A percentile compares a stretch with the other conserved stretches of the same genome.
Evolutionary conservation across 2,888 invertebrate genomes (phyloP).

Genomic region (Macrosiphum euphorbiae): DNA sequence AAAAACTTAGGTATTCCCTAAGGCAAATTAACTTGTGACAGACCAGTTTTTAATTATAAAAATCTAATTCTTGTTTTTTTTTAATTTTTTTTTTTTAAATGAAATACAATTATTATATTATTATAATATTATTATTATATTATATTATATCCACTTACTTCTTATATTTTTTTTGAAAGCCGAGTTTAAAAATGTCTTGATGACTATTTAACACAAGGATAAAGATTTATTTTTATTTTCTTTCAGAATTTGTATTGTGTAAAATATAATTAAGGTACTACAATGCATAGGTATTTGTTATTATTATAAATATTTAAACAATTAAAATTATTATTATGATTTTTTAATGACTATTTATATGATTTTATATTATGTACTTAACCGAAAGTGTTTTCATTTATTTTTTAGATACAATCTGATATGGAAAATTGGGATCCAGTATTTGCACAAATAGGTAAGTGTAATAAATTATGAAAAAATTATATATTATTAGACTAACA

Average conservation of each 20-base stretch:
- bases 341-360: not conserved
- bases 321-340: not conserved
- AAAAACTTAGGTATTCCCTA: not conserved
- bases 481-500: not conserved
- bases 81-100: not conserved
- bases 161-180: not conserved
- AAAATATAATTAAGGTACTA: not conserved
- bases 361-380: not conserved
- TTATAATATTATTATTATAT: too few species aligned
- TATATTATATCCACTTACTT: not conserved
- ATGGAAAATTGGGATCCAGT: constrained; percentile 68
- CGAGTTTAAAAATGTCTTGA: not conserved
- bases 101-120: not conserved
- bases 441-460: constrained; percentile 67
- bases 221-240: constrained; percentile 6
- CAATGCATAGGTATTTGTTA: not conserved
- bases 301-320: not conserved
- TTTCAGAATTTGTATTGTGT: not conserved
- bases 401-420: constrained; percentile 67
- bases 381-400: constrained; percentile 44
- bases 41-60: constrained; percentile 33
- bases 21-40: not conserved
- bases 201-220: not conserved
- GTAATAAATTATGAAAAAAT: not conserved
- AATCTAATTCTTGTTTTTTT: not conserved